These are phyloP conservation scores for Taxidea taxus DNA, from an alignment of 2,113 vertebrate species.

Conservation along the genomic window DNA sequence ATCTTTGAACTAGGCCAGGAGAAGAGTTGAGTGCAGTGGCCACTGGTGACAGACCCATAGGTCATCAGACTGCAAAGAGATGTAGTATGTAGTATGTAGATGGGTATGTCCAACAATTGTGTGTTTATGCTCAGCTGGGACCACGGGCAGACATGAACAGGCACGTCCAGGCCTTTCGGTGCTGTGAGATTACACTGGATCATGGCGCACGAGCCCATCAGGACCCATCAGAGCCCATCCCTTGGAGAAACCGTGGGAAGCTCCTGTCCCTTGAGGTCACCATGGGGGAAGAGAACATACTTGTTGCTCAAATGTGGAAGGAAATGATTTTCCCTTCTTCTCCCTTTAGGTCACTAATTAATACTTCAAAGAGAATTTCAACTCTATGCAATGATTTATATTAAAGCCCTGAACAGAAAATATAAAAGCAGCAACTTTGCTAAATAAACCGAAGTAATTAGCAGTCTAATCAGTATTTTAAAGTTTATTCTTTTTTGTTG, in stretches of 20 bases:
- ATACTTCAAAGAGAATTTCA: constrained; percentile 49
- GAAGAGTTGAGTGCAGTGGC: not conserved
- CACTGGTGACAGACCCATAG: not conserved
- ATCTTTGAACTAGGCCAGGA: not conserved
- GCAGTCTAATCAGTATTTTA: constrained; percentile 50
- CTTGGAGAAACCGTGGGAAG: not conserved
- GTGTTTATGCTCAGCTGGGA: not conserved
- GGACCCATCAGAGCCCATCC: not conserved
- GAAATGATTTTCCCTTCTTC: constrained; percentile 24
- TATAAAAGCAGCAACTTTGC: constrained; percentile 77
- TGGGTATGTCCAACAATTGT: not conserved
- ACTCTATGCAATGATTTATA: not conserved
- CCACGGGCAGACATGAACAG: not conserved
- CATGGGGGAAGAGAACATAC: not conserved
- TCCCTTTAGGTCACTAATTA: not conserved
- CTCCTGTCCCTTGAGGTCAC: not conserved
- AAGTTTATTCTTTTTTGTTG: constrained; percentile 67
- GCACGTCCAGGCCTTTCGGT: not conserved
- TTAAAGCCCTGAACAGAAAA: constrained; percentile 28
- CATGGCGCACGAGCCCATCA: not conserved
- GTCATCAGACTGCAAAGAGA: not conserved
- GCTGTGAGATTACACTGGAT: not conserved
- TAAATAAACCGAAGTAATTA: constrained; percentile 77
- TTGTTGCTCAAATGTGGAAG: constrained; percentile 8
- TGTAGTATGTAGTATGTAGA: too few species aligned